These are phyloP conservation scores for Morelia viridis DNA, from an alignment of 2,797 vertebrate genomes.

Conservation along the genomic window DNA sequence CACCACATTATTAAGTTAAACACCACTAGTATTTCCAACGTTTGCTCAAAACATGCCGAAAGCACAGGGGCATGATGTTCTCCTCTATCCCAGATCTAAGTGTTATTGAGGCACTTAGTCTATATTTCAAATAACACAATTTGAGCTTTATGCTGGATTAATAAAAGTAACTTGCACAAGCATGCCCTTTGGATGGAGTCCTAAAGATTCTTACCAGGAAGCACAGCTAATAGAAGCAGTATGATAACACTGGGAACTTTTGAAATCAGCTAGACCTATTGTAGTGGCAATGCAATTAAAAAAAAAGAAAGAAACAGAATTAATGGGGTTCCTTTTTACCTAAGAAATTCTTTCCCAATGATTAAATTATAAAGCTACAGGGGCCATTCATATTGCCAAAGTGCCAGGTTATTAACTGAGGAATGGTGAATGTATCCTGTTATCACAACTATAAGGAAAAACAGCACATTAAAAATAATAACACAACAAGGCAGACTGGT, in stretches of 20 bases:
- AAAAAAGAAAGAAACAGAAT: conserved; percentile 4
- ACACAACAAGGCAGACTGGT: conserved; percentile 62
- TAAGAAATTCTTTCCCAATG: conserved; percentile 29
- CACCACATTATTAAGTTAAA: background rate
- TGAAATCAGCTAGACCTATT: background rate
- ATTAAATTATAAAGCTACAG: conserved; percentile 56
- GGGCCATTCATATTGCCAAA: conserved; percentile 48
- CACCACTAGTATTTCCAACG: background rate
- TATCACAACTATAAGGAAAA: conserved; percentile 57
- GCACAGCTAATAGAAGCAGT: background rate
- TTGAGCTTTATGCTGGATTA: background rate
- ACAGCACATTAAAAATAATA: conserved; percentile 6
- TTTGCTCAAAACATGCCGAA: background rate
- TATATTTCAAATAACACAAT: background rate
- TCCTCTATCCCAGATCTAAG: background rate
- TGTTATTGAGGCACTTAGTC: background rate
- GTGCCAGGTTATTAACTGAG: conserved; percentile 47
- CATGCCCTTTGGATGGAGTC: background rate
- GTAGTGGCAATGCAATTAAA: background rate
- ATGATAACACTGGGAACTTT: background rate
- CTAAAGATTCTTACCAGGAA: background rate
- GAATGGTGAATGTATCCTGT: conserved; percentile 53
- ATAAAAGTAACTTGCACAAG: background rate
- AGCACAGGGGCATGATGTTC: background rate
- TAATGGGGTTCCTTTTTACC: conserved; percentile 49